Base-by-base conservation (phyloP, 2,113 vertebrate genomes). In the Danio rerio region DNA sequence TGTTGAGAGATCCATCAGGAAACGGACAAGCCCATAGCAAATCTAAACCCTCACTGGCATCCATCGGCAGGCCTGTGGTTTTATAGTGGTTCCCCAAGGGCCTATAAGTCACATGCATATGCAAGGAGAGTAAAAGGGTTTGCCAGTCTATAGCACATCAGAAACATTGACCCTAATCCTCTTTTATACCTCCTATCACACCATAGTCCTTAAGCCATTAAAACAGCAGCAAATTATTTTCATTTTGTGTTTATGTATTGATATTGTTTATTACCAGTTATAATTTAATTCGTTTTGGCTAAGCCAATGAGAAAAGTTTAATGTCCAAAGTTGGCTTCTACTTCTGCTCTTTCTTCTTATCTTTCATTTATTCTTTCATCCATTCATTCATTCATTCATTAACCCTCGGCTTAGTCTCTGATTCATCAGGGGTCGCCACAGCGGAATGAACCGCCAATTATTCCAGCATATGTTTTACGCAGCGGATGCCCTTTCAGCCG, bases 1-100 rank as follows among this genome's bases (percentile, higher is more conserved):
- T 86, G 88, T 89, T 89, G 89, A 88, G 91, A 93, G 90, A 93
- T 95, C 87, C 89, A 94, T 94, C 92, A 94, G 92, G 73, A 89
- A 83, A 86, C 74, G 88, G 92, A 93, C 92, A 92, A 90, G 85
- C 85, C 85, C 77, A 87, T 90, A 91, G 84, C 87, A 86, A 85
- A 83, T 85, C 82, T 18, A 40, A 77, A 89, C 49, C 81, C 72
- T 83, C 50, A 86, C 80, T 85, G 92, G 91, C 87, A 89, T 81
- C 86, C 84, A 18, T 88, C 81, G 66, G 21, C 81, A 8, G 79
- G 63, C 86, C 65, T 84, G 80, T 50, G 83, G 89, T 92, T 89
- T 88, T 91, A 87, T 87, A 80, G 86, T 72, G 70, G 83, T 86
- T 93, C 90, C 87, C 92, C 61, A 68, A 78, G 88, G 91, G 90